Evolutionary conservation across 2,797 vertebrate genomes (phyloP).

Genomic region (Leptatherina wallacei): DNA sequence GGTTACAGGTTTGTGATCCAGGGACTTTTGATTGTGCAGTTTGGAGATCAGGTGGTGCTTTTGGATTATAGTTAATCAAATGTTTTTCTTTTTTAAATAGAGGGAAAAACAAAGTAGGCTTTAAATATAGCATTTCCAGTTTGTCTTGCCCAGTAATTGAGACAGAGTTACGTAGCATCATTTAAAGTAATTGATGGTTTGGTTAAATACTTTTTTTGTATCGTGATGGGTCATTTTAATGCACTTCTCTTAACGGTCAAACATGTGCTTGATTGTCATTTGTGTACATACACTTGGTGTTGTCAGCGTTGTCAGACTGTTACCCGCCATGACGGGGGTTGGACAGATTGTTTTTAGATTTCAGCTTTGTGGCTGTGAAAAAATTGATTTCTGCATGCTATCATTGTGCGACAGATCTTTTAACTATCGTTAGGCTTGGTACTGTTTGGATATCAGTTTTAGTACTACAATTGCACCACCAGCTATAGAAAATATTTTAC

Average conservation of each 20-base stretch:
- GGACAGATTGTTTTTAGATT: conserved; percentile 13
- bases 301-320: conserved; percentile 34
- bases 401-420: conserved; percentile 39
- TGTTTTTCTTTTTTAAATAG: conserved; percentile 41
- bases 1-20: conserved; percentile 37
- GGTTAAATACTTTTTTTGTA: neutral
- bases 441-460: conserved; percentile 53
- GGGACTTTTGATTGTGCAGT: conserved; percentile 53
- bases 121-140: conserved; percentile 14
- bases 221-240: conserved; percentile 35
- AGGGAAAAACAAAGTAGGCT: neutral
- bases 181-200: conserved; percentile 10
- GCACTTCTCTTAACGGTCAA: conserved; percentile 36
- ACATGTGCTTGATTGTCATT: conserved; percentile 35
- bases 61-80: conserved; percentile 43
- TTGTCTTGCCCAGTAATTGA: conserved; percentile 7
- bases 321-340: conserved; percentile 25
- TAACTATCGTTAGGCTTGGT: conserved; percentile 33
- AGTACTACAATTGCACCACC: conserved; percentile 36
- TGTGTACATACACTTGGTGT: conserved; percentile 31
- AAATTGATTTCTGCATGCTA: conserved; percentile 58
- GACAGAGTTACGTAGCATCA: neutral
- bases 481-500: conserved; percentile 28
- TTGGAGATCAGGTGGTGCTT: conserved; percentile 37
- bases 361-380: conserved; percentile 35